Conservation (phyloP, 2,888 invertebrate species). For the Toxonevra muliebris region DNA sequence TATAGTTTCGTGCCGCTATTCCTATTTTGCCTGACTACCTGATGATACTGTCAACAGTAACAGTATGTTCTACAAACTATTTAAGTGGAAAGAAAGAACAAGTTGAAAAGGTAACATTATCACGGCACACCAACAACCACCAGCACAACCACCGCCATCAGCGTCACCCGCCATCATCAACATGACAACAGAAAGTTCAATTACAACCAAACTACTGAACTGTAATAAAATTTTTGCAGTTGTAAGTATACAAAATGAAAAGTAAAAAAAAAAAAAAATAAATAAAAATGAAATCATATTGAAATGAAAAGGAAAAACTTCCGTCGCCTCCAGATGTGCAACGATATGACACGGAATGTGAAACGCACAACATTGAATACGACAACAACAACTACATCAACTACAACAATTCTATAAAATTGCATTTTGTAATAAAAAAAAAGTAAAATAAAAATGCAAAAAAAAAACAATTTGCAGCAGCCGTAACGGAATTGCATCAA, state of each 20-base stretch:
- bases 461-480: no score
- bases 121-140: neutral
- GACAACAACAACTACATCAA: conserved; percentile 4
- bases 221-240: conserved; percentile 25
- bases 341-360: neutral
- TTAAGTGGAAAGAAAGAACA: no score
- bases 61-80: no score
- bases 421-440: no score
- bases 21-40: no score
- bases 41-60: no score
- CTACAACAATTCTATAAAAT: no score
- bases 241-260: no score
- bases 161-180: conserved; percentile 1
- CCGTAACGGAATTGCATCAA: no score
- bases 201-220: conserved; percentile 20
- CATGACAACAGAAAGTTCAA: neutral
- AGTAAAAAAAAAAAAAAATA: conserved; percentile 8
- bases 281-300: neutral
- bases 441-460: no score
- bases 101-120: neutral
- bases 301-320: conserved; percentile 8
- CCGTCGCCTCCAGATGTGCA: conserved; percentile 9
- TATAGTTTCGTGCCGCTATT: no score
- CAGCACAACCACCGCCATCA: neutral
- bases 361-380: neutral